phyloP scores from a whole-genome alignment of 2,113 vertebrate species.

The Cyphomyrus plagiostoma region DNA sequence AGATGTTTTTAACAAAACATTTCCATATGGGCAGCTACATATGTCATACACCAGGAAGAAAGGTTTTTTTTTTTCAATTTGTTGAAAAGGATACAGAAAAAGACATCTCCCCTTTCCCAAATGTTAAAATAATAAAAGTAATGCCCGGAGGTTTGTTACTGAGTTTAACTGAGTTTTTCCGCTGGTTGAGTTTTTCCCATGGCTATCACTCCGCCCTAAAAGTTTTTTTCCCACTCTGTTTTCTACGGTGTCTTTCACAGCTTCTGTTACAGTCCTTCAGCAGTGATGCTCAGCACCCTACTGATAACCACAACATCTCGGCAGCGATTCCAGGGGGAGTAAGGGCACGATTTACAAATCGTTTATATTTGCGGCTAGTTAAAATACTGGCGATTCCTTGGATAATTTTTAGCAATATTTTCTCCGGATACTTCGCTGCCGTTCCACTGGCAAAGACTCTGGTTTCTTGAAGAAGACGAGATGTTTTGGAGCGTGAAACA shows the following conservation, averaged over 20 bases:
- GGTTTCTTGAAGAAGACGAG: not conserved
- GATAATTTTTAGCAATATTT: not conserved
- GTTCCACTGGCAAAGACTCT: slow-evolving; percentile 22
- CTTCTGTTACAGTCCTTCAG: not conserved
- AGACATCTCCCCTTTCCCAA: not conserved
- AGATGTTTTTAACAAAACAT: too few species aligned
- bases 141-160: slow-evolving; percentile 20
- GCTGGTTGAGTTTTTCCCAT: slow-evolving; percentile 38
- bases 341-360: not conserved
- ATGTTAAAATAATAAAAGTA: not conserved
- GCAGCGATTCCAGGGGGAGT: not conserved
- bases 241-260: not conserved
- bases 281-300: not conserved
- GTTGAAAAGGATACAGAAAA: not conserved
- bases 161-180: slow-evolving; percentile 14
- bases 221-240: not conserved
- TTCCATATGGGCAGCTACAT: too few species aligned
- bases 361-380: not conserved
- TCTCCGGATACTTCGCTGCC: not conserved
- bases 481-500: not conserved
- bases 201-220: slow-evolving; percentile 20
- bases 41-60: not conserved
- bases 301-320: not conserved
- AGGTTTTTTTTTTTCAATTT: not conserved
- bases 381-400: not conserved